phyloP scores from a whole-genome alignment of 1,140 invertebrate species.

The Drosophila cardini region DNA sequence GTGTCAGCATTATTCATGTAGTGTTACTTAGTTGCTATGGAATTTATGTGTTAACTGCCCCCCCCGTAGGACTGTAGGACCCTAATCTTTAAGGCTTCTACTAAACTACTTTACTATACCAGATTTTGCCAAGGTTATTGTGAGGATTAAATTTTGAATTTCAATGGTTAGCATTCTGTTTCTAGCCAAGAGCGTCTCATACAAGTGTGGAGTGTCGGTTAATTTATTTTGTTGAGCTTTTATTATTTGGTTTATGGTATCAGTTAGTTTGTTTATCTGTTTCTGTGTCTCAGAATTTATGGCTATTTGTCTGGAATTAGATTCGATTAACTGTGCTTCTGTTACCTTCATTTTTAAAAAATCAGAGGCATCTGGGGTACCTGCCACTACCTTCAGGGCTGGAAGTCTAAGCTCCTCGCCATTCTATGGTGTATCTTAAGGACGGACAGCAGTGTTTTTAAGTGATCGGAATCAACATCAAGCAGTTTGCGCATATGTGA shows the following conservation, averaged over 20 bases:
- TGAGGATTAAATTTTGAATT: too few relatives aligned
- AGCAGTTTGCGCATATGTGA: constrained; percentile 36
- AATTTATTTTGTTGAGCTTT: background rate
- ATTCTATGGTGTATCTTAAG: background rate
- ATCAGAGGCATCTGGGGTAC: constrained; percentile 1
- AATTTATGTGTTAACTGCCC: too few relatives aligned
- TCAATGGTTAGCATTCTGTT: too few relatives aligned
- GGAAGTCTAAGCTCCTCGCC: background rate
- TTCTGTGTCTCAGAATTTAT: background rate
- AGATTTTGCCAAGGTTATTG: too few relatives aligned
- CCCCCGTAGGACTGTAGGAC: too few relatives aligned
- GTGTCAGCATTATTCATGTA: too few relatives aligned
- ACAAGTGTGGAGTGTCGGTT: background rate
- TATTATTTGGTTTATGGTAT: background rate
- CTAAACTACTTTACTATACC: too few relatives aligned
- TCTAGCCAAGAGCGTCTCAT: too few relatives aligned
- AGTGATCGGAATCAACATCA: constrained; percentile 4
- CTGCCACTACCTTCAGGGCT: background rate
- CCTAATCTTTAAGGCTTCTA: constrained; percentile 5
- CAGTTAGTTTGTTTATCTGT: background rate
- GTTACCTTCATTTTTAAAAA: background rate
- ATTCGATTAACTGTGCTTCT: background rate
- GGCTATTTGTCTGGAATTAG: too few relatives aligned
- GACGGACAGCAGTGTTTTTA: constrained; percentile 3
- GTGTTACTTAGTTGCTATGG: too few relatives aligned